Conservation (phyloP, 2,113 vertebrate genomes). For the Carlito syrichta region DNA sequence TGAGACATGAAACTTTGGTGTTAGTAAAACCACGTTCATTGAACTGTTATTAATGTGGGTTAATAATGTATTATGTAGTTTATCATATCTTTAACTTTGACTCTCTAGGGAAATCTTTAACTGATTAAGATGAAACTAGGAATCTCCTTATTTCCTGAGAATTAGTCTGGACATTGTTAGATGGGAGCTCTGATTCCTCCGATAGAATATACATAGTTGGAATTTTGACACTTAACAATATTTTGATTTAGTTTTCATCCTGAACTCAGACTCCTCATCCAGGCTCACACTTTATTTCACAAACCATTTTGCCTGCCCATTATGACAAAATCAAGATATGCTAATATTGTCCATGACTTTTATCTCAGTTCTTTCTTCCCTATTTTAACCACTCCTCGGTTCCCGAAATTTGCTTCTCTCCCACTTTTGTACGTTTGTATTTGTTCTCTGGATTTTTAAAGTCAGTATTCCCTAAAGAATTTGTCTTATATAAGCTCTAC, state of each 20-base stretch:
- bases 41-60: background rate
- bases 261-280: background rate
- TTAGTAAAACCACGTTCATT: background rate
- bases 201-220: background rate
- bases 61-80: background rate
- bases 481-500: background rate
- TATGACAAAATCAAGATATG: background rate
- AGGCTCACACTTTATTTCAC: background rate
- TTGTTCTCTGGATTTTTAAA: background rate
- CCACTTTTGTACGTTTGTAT: background rate
- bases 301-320: background rate
- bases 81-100: background rate
- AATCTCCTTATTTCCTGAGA: conserved; percentile 23
- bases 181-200: background rate
- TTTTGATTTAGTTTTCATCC: background rate
- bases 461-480: background rate
- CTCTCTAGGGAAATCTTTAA: background rate
- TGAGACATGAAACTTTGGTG: background rate
- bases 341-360: background rate
- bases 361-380: background rate
- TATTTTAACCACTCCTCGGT: background rate
- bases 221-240: background rate
- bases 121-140: background rate
- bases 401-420: background rate
- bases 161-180: background rate